Conservation (phyloP, 30 jellyfish, hydroid and myxozoan species). For the Calvadosia cruxmelitensis region DNA sequence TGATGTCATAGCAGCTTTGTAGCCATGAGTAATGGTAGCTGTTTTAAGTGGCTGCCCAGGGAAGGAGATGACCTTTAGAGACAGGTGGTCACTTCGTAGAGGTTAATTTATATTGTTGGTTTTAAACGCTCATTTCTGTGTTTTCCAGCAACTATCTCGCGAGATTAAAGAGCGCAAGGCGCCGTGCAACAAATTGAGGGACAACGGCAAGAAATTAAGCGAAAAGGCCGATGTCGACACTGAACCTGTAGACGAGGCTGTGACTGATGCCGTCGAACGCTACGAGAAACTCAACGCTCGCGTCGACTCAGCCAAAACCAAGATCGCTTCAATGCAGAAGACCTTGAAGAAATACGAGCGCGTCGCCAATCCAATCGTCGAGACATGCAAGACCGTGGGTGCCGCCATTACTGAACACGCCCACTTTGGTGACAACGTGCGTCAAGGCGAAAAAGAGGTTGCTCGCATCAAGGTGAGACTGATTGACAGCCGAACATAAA, state of each 20-base stretch:
- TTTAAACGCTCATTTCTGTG: too few relatives aligned
- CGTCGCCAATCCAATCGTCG: conserved; percentile 50
- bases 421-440: conserved; percentile 58
- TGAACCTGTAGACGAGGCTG: conserved; percentile 53
- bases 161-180: conserved; percentile 43
- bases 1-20: too few relatives aligned
- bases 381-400: conserved; percentile 37
- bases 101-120: too few relatives aligned
- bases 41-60: too few relatives aligned
- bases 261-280: conserved; percentile 35
- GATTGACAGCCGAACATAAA: too few relatives aligned
- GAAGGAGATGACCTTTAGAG: too few relatives aligned
- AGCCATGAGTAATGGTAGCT: too few relatives aligned
- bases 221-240: conserved; percentile 64
- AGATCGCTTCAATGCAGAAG: conserved; percentile 45
- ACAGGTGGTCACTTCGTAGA: too few relatives aligned
- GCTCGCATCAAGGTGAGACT: conserved; percentile 25
- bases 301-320: conserved; percentile 24
- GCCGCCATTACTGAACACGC: conserved; percentile 18
- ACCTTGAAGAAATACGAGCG: conserved; percentile 27
- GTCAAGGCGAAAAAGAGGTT: conserved; percentile 43
- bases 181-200: conserved; percentile 14
- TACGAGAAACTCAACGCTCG: conserved; percentile 20
- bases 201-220: conserved; percentile 18
- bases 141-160: conserved; percentile 17